Evolutionary conservation across 1,140 invertebrate species (phyloP).

Genomic region (Papilio polyxenes): DNA sequence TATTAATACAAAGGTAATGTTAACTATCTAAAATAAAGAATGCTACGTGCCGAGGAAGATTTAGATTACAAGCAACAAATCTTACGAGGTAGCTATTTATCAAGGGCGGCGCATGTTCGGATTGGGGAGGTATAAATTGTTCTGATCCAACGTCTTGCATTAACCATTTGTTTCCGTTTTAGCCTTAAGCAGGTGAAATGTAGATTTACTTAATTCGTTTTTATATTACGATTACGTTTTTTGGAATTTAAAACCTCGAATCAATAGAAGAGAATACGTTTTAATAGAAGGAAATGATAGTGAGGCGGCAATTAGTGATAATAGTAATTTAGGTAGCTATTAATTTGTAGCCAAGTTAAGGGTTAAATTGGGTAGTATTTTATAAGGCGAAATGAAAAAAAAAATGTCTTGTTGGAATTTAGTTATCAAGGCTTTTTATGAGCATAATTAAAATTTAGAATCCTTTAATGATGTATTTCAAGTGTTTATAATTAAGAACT

Average conservation of each 20-base stretch:
- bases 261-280: background rate
- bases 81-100: constrained; percentile 24
- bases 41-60: constrained; percentile 23
- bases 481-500: too few relatives aligned
- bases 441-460: background rate
- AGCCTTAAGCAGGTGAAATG: constrained; percentile 9
- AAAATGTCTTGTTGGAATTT: too few relatives aligned
- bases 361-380: too few relatives aligned
- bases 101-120: constrained; percentile 23
- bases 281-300: too few relatives aligned
- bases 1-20: constrained; percentile 11
- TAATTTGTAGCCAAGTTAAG: too few relatives aligned
- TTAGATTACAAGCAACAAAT: constrained; percentile 33
- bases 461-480: too few relatives aligned
- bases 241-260: background rate
- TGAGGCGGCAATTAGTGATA: too few relatives aligned
- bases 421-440: too few relatives aligned
- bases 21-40: constrained; percentile 9
- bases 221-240: background rate
- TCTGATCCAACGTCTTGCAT: background rate
- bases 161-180: constrained; percentile 18
- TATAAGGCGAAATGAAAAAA: too few relatives aligned
- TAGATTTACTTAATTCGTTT: constrained; percentile 16
- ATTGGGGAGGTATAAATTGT: constrained; percentile 18
- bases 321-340: too few relatives aligned